Conservation (phyloP, 2,888 invertebrate genomes). For the Chironomus tentans region DNA sequence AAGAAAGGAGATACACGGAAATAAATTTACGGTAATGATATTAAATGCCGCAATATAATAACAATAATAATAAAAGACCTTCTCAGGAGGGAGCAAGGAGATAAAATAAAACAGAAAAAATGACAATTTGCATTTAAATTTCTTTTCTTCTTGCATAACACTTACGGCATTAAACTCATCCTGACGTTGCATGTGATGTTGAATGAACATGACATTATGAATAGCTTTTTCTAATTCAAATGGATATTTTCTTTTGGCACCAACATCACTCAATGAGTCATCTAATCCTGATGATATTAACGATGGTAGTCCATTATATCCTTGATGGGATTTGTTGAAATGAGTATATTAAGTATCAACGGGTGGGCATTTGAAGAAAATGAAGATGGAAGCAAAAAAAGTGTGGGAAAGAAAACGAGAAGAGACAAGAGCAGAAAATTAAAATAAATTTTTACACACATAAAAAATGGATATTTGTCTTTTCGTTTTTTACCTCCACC, state of each 20-base stretch:
- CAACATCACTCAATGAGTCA: conserved; percentile 72
- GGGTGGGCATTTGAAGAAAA: not conserved
- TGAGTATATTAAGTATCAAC: conserved; percentile 22
- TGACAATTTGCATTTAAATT: too few relatives aligned
- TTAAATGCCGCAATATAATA: not conserved
- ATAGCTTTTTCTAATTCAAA: conserved; percentile 89
- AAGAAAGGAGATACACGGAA: too few relatives aligned
- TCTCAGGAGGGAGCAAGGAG: not conserved
- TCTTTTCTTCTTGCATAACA: conserved; percentile 27
- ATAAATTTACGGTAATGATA: not conserved
- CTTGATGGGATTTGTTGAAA: conserved; percentile 40
- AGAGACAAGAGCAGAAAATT: not conserved
- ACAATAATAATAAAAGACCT: not conserved
- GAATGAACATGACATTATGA: conserved; percentile 91
- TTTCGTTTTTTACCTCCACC: conserved; percentile 1
- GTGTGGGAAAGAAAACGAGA: not conserved
- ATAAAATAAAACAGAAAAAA: not conserved
- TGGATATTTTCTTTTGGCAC: conserved; percentile 75
- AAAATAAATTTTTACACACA: too few relatives aligned
- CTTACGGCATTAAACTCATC: conserved; percentile 90
- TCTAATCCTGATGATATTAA: conserved; percentile 70
- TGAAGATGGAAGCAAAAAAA: not conserved
- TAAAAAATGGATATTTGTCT: too few relatives aligned
- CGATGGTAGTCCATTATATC: conserved; percentile 74
- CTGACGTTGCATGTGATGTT: conserved; percentile 88